These are phyloP conservation scores for Hipposideros larvatus DNA, from an alignment of 2,797 vertebrate genomes.

Conservation along the genomic window DNA sequence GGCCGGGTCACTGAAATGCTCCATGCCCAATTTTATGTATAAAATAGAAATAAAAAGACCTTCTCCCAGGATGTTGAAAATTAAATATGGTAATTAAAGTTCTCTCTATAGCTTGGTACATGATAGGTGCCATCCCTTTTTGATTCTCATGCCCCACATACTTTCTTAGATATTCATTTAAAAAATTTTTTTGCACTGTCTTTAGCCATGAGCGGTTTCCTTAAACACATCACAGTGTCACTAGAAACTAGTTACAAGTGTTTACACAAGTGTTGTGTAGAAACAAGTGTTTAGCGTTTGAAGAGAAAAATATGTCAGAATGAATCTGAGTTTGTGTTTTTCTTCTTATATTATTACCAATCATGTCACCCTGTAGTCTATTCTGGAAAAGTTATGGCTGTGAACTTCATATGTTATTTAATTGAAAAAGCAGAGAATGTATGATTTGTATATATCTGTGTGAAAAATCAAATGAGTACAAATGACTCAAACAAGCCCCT, in stretches of 20 bases:
- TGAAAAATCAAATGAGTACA: constrained; percentile 11
- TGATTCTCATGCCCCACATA: fast-evolving
- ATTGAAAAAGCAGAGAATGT: neutral
- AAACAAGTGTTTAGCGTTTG: neutral
- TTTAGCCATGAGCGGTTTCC: neutral
- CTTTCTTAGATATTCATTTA: neutral
- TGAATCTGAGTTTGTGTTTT: neutral
- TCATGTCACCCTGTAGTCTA: neutral
- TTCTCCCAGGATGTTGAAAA: neutral
- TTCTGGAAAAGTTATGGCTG: constrained; percentile 1
- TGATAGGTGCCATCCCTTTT: neutral
- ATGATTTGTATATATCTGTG: constrained; percentile 1
- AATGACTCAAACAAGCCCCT: neutral
- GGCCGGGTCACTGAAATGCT: neutral
- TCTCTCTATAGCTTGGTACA: neutral
- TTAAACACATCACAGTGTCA: neutral
- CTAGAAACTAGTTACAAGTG: neutral
- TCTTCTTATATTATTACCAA: neutral
- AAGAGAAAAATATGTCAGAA: neutral
- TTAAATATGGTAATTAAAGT: neutral
- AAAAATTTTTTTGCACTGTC: neutral
- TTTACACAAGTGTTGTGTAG: too few relatives aligned
- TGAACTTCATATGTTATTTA: neutral
- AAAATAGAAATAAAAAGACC: neutral
- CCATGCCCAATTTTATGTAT: neutral